These are phyloP conservation scores for Schizothorax lantsangensis DNA, from an alignment of 2,797 vertebrate genomes.

Conservation along the genomic window DNA sequence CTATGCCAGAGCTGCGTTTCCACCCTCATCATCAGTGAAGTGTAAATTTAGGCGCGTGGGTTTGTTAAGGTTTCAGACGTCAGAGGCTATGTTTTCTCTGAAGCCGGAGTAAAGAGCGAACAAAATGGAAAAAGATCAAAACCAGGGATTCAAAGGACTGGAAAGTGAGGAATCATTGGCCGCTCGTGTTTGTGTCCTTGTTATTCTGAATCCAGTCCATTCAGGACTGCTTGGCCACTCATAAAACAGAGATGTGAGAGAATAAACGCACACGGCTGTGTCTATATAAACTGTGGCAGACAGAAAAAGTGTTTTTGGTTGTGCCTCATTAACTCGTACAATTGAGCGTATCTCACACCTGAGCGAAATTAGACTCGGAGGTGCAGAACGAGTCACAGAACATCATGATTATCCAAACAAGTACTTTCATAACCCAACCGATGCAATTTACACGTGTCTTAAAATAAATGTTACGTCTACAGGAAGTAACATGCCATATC, in stretches of 20 bases:
- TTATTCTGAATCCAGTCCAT: constrained; percentile 4
- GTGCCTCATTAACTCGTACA: constrained; percentile 6
- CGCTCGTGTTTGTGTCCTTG: constrained; percentile 14
- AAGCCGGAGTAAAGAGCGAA: constrained; percentile 12
- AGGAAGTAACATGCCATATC: neutral
- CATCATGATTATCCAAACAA: constrained; percentile 21
- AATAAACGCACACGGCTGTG: neutral
- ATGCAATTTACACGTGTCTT: constrained; percentile 13
- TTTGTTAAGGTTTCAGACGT: constrained; percentile 27
- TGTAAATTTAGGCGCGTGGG: constrained; percentile 13
- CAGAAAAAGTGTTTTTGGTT: neutral
- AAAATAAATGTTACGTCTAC: constrained; percentile 22
- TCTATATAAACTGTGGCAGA: constrained; percentile 6
- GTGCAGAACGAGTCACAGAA: neutral
- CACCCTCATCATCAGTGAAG: constrained; percentile 2
- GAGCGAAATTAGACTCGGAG: constrained; percentile 24
- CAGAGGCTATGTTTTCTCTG: neutral
- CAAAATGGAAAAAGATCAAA: constrained; percentile 5
- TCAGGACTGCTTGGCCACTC: neutral
- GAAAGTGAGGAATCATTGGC: neutral
- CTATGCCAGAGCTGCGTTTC: neutral
- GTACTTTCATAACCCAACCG: constrained; percentile 3
- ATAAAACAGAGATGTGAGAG: neutral
- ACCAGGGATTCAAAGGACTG: neutral
- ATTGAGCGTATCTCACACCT: neutral